phyloP scores from a whole-genome alignment of 2,113 vertebrate species.

The Burhinus oedicnemus region DNA sequence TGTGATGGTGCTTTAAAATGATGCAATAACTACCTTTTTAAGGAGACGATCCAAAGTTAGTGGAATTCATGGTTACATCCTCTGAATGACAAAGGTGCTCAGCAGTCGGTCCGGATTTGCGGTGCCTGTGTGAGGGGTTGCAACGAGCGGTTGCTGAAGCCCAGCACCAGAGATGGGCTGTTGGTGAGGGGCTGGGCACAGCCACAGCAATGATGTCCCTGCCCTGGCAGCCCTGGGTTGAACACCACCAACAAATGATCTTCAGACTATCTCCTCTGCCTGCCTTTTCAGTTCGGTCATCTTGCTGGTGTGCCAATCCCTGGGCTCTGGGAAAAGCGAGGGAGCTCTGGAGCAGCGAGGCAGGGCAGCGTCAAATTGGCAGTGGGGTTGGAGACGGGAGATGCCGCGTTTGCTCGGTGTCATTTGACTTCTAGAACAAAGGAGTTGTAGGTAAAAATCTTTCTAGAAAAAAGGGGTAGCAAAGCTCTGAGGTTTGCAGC shows the following conservation, averaged over 20 bases:
- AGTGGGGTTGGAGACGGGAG: not conserved
- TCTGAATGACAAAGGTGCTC: not conserved
- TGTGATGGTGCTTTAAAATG: accelerated
- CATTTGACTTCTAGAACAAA: not conserved
- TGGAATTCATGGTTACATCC: not conserved
- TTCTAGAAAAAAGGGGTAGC: not conserved
- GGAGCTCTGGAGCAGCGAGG: not conserved
- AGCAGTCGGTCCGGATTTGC: not conserved
- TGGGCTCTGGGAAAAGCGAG: not conserved
- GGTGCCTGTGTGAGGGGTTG: not conserved
- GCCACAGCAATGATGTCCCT: not conserved
- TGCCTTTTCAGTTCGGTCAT: not conserved
- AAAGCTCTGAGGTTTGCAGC: not conserved
- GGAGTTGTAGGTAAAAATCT: not conserved
- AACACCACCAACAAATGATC: no score
- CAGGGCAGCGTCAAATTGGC: not conserved
- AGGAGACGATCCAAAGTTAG: not conserved
- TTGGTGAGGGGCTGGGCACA: not conserved
- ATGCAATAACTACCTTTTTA: not conserved
- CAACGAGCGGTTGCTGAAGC: not conserved
- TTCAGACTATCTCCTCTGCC: not conserved
- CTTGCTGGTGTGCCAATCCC: not conserved
- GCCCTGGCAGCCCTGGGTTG: not conserved
- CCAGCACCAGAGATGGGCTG: accelerated
- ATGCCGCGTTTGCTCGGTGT: not conserved